Base-by-base conservation (phyloP, 2,888 invertebrate genomes). In the Gandaritis pyraliata region DNA sequence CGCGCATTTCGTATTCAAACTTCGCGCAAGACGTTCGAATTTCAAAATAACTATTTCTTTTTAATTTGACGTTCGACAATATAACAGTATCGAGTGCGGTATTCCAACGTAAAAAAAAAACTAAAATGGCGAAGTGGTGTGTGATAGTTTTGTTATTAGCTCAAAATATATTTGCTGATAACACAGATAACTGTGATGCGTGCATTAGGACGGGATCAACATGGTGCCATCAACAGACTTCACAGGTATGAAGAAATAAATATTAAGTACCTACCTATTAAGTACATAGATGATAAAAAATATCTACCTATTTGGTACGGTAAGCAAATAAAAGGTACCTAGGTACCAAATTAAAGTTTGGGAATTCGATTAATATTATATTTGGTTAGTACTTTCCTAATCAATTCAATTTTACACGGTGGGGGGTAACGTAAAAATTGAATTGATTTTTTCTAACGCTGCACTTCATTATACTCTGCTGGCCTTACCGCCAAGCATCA, bases 131-230 rank as follows among this genome's bases (percentile, higher is more conserved):
- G 72, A 70, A 68, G 81, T 85, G 81, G 75, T 82, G 82, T 74
- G 78, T 88, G 81, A 61, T 82, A 60, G 75, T 87, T 82, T 59
- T 84, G n/a, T 65, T 85, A 72, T 73, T 74, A 36, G 66, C 82
- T 64, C 74, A 82, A 38, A 71, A 82, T 65, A 83, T 83, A 75
- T 80, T 83, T 63, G 85, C 83, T 63, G 70, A 80, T 68, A 65
- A 77, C 58, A 64, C 72, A 49, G 65, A 74, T 55, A 46, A 73
- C 18, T 91, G 91, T 80, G 77, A 90, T 70, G 81, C 85, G 66
- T 92, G 91, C 73, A 78, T 88, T 64, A 77, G 85, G 75, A 84
- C 83, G 65, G 86, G 83, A 51, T 82, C 78, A 36, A 57, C 70
- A 41, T 91, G 90, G 90, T 91, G 91, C 74, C 83, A 75, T 15